Evolutionary conservation across 1,140 invertebrate genomes (phyloP), one percentile per base, ranked within the genome.

Genomic region (Pseudobourletiella spinata): DNA sequence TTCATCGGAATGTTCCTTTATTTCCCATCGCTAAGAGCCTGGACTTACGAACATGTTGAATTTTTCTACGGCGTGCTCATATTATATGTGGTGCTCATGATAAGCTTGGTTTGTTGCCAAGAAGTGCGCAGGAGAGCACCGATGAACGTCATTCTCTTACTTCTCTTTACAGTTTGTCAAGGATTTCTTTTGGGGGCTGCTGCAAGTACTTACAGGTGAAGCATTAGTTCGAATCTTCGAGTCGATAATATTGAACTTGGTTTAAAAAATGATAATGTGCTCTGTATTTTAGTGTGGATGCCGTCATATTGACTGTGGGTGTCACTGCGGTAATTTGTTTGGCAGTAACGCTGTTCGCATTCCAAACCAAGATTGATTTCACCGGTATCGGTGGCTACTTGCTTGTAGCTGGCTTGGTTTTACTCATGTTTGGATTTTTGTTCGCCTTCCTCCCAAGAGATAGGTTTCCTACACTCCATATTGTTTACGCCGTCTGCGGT

Each of bases 311-410:
- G 73, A 91, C 91, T 0, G 84, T 88, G 22, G 87, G 86, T 6
- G 84, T 94, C 48, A 90, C 87, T 30, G 81, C 85, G 2, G 85
- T 83, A 0, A 83, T 95, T 35, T 87, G 86, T 66, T 74, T 97
- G 3, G 86, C 81, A 0, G 74, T 97, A n/a, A 96, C 92, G 0
- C 61, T 95, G 3, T 97, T 96, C 76, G 89, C 93, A 18, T 86
- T 95, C 75, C 93, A 96, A 77, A 95, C 92, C 2, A 95, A 91
- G 75, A 84, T 81, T 71, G 94, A 97, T 77, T 96, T 97, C 75
- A 97, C 29, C 32, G 57, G 30, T 28, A 39, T 50, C 26, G 63
- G 3, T 64, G 57, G 28, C 8, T 39, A 39, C 32, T n/a, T 39
- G 32, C n/a, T 39, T 39, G 32, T 39, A 39, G 32, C 32, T 39